phyloP scores from a whole-genome alignment of 2,797 vertebrate species.

The Epinephelus malabaricus region DNA sequence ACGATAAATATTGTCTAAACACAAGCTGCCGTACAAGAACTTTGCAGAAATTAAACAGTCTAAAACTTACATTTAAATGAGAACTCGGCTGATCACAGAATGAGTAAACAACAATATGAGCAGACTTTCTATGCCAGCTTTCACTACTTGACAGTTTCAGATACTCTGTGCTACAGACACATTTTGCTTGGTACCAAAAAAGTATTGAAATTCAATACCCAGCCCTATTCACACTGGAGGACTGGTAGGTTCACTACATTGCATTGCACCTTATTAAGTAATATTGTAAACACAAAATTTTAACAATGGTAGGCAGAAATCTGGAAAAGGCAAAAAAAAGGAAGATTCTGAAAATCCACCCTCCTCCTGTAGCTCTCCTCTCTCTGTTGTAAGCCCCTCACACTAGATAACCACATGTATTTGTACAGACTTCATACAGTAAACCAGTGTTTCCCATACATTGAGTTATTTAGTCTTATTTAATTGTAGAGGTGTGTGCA shows the following conservation, averaged over 20 bases:
- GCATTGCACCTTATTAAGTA: neutral
- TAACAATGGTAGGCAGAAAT: too few species aligned
- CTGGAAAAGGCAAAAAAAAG: too few species aligned
- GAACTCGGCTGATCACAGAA: slow-evolving; percentile 4
- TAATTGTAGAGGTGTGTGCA: too few species aligned
- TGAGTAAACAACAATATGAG: slow-evolving; percentile 8
- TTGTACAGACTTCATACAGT: too few species aligned
- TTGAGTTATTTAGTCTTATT: too few species aligned
- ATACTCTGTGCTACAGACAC: neutral
- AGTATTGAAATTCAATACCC: neutral
- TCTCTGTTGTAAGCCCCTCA: too few species aligned
- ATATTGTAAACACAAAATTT: neutral
- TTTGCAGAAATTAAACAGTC: neutral
- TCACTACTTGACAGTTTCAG: neutral
- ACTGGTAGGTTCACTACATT: neutral
- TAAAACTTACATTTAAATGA: slow-evolving; percentile 16
- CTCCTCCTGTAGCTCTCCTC: too few species aligned
- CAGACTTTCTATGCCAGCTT: slow-evolving; percentile 7
- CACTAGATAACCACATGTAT: too few species aligned
- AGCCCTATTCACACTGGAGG: neutral
- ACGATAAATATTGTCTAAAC: slow-evolving; percentile 28
- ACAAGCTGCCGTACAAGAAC: slow-evolving; percentile 16
- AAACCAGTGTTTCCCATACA: too few species aligned
- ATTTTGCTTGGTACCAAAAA: neutral
- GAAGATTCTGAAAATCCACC: too few species aligned